These are phyloP conservation scores for Petroica traversi DNA, from an alignment of 2,113 vertebrate genomes.

Conservation along the genomic window DNA sequence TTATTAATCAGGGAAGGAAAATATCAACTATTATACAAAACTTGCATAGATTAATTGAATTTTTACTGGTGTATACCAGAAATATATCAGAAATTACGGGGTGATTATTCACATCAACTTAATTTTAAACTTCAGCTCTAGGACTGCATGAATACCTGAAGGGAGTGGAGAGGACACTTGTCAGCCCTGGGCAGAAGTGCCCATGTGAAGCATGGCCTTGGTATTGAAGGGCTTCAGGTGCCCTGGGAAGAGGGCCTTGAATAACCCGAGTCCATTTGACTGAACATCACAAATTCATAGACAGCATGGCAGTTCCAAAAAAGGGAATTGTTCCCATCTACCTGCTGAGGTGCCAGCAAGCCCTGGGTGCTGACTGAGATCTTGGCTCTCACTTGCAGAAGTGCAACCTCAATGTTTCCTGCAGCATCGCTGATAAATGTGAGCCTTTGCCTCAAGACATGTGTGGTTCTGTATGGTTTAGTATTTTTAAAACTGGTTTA, in stretches of 20 bases:
- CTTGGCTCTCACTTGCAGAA: background rate
- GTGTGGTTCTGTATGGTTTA: accelerated
- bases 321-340: background rate
- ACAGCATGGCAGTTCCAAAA: accelerated
- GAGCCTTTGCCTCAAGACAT: background rate
- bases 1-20: background rate
- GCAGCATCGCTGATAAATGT: background rate
- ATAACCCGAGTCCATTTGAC: background rate
- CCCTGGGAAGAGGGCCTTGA: background rate
- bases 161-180: background rate
- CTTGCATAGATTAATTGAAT: background rate
- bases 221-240: background rate
- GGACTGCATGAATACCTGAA: background rate
- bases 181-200: background rate
- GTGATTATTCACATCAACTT: background rate
- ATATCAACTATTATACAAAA: background rate
- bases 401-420: background rate
- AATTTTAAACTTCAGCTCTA: background rate
- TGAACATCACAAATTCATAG: background rate
- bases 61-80: background rate
- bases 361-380: background rate
- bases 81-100: background rate
- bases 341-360: background rate
- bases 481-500: background rate
- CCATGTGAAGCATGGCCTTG: background rate